phyloP scores from a whole-genome alignment of 1,140 invertebrate genomes.

The Mamestra configurata region DNA sequence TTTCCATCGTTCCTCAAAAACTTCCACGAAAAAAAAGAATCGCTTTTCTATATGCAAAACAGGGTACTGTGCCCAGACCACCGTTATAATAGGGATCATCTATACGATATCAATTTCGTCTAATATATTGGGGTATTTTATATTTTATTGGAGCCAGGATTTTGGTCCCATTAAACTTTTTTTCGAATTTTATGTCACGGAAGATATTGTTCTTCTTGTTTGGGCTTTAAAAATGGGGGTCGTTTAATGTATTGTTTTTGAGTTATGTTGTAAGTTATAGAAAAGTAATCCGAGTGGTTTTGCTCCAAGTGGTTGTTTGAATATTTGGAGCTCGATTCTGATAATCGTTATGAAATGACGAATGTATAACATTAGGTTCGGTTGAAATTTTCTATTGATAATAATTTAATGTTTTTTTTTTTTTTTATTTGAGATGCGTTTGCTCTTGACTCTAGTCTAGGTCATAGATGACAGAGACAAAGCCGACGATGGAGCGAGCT shows the following conservation, averaged over 20 bases:
- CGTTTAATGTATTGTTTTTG: slow-evolving; percentile 50
- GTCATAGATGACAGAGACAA: too few species aligned
- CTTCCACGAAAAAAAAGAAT: slow-evolving; percentile 64
- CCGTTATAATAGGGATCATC: slow-evolving; percentile 79
- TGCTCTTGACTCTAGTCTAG: too few species aligned
- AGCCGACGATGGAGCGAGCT: too few species aligned
- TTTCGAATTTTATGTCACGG: slow-evolving; percentile 84
- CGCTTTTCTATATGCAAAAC: slow-evolving; percentile 82
- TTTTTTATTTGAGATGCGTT: too few species aligned
- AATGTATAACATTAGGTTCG: neutral
- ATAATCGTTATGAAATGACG: neutral
- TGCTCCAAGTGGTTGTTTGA: neutral
- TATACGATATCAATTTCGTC: slow-evolving; percentile 74
- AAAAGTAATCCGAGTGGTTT: slow-evolving; percentile 44
- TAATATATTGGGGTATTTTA: slow-evolving; percentile 83
- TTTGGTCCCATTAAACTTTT: slow-evolving; percentile 80
- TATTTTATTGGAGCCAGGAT: slow-evolving; percentile 80
- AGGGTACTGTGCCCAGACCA: slow-evolving; percentile 61
- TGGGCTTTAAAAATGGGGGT: slow-evolving; percentile 63
- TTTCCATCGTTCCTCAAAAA: slow-evolving; percentile 73
- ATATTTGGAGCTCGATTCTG: neutral
- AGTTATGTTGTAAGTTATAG: slow-evolving; percentile 45
- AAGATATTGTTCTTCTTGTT: slow-evolving; percentile 84
- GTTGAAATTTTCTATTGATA: too few species aligned
- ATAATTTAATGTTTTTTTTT: too few species aligned